Base-by-base conservation (phyloP, 1,140 invertebrate species). In the Drosophila funebris region DNA sequence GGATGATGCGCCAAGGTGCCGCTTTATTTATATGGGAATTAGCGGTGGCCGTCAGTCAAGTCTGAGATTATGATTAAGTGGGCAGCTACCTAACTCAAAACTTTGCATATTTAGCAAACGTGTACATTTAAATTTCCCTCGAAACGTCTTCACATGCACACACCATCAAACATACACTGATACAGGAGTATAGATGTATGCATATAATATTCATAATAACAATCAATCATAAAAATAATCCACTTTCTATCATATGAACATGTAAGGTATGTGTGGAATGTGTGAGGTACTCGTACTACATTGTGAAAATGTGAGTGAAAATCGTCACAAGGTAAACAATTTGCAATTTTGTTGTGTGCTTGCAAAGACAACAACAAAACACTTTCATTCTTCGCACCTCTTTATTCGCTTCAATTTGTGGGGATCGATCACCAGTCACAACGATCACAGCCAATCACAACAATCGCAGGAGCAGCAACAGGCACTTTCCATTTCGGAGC, bases 331-430 rank as follows among this genome's bases (percentile, higher is more conserved):
- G 43, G 61, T 57, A 66, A 71, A 71, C 67, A 64, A 70, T 54
- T 64, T 46, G 48, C 67, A 50, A 31, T 66, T 44, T 41, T 58
- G 44, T 39, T 39, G 46, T 56, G 13, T 29, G 20, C 37, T 56
- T 11, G 20, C 16, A 2, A 16, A 57, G 6, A 24, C 62, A 54
- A 36, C 24, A 50, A 53, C 46, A 63, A 57, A 57, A 22, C 61
- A 69, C 81, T 88, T 88, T 88, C 78, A 88, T 72, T 88, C 50
- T 76, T 87, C 83, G 53, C 83, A 87, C 83, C 83, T 82, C 44
- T 70, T 57, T 48, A n/a, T 52, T 66, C 67, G 60, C 46, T 64
- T 75, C 54, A 52, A 71, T 62, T 61, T 85, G 58, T 33, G 46
- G 63, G 44, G 48, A 83, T 83, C 76, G 81, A 80, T 80, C 76